Evolutionary conservation across 2,888 invertebrate species (phyloP).

Genomic region (Loripinus fragilis): DNA sequence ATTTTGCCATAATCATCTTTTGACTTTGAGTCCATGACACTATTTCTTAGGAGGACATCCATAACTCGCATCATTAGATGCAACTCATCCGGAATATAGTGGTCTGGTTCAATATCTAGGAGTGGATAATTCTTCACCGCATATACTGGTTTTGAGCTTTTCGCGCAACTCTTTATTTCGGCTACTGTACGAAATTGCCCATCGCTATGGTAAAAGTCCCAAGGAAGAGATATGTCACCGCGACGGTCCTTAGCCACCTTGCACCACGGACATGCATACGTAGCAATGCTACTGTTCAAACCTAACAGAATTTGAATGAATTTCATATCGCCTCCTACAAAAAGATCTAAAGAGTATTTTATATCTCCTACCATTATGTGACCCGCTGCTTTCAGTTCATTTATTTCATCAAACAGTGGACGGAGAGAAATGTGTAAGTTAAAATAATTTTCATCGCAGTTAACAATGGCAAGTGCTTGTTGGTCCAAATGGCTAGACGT

Average conservation of each 20-base stretch:
- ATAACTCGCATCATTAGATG: conserved; percentile 39
- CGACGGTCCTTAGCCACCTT: neutral
- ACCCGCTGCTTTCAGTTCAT: neutral
- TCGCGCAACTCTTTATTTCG: neutral
- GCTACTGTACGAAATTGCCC: neutral
- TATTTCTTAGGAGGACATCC: conserved; percentile 33
- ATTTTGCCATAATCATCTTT: neutral
- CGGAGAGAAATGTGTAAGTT: neutral
- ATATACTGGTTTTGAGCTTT: neutral
- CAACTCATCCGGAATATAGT: conserved; percentile 32
- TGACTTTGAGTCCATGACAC: conserved; percentile 24
- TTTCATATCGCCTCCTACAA: conserved; percentile 39
- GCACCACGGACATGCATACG: conserved; percentile 29
- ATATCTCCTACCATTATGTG: neutral
- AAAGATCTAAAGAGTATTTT: neutral
- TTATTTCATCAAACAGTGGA: neutral
- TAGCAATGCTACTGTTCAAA: conserved; percentile 15
- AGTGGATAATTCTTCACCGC: neutral
- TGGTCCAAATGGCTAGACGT: neutral
- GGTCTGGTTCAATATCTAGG: conserved; percentile 24
- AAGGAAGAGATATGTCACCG: neutral
- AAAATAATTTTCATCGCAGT: neutral
- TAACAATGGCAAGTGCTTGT: neutral
- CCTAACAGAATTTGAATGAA: conserved; percentile 31
- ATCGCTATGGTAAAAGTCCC: neutral